phyloP scores from a whole-genome alignment of 2,888 invertebrate genomes.

The Thecophora atra region DNA sequence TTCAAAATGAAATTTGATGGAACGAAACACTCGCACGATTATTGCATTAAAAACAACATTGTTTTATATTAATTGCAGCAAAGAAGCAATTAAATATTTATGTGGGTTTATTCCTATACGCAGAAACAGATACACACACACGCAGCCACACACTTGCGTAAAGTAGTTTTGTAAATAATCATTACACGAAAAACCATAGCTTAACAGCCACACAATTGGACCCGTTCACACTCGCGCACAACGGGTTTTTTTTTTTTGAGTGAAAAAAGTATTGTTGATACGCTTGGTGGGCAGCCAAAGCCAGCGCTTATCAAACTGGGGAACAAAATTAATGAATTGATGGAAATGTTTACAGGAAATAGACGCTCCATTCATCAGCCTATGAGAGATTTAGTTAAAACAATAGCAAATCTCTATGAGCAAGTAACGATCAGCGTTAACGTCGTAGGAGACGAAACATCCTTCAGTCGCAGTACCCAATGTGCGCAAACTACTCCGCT shows the following conservation, averaged over 20 bases:
- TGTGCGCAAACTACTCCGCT: too few relatives aligned
- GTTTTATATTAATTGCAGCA: neutral
- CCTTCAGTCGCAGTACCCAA: too few relatives aligned
- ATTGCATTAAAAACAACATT: neutral
- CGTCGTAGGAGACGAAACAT: too few relatives aligned
- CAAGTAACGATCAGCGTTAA: too few relatives aligned
- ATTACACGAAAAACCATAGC: neutral
- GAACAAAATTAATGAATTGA: too few relatives aligned
- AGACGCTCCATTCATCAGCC: too few relatives aligned
- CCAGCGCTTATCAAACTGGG: too few relatives aligned
- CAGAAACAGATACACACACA: neutral
- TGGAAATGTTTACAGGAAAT: too few relatives aligned
- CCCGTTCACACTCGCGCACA: neutral
- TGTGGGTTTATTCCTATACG: neutral
- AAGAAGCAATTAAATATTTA: neutral
- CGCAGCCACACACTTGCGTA: neutral
- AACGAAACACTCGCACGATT: neutral
- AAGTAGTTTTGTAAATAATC: conserved; percentile 13
- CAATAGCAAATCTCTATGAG: too few relatives aligned
- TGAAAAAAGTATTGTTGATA: neutral
- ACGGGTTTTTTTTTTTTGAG: neutral
- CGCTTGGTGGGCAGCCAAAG: too few relatives aligned
- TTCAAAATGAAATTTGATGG: neutral
- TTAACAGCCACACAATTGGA: neutral
- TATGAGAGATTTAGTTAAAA: too few relatives aligned